Evolutionary conservation across 2,113 vertebrate genomes (phyloP).

Genomic region (Ictidomys tridecemlineatus): DNA sequence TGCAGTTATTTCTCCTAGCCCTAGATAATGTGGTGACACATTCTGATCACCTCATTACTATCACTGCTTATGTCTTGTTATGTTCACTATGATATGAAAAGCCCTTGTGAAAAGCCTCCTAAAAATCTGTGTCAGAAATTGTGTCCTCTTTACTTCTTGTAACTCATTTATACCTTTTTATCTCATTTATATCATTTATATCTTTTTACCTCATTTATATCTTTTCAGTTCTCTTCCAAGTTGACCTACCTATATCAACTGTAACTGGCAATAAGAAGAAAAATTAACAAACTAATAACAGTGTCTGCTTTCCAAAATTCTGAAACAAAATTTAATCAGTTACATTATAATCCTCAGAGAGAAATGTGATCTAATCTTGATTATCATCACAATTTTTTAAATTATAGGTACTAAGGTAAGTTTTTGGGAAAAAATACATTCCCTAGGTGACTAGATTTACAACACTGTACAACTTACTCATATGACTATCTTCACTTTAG

Average conservation of each 20-base stretch:
- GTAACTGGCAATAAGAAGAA: conserved; percentile 91
- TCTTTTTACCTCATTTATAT: conserved; percentile 90
- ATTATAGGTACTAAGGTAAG: background rate
- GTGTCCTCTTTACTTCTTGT: conserved; percentile 91
- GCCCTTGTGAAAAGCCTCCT: conserved; percentile 92
- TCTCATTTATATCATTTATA: too few relatives aligned
- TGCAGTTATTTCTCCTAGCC: conserved; percentile 55
- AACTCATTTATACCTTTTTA: too few relatives aligned
- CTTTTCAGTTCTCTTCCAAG: conserved; percentile 94
- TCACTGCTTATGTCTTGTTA: background rate
- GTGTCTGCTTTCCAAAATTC: conserved; percentile 91
- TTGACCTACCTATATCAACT: conserved; percentile 93
- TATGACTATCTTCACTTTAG: background rate
- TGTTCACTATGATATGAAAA: conserved; percentile 85
- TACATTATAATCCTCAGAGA: conserved; percentile 75
- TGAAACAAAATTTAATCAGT: conserved; percentile 94
- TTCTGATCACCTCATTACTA: background rate
- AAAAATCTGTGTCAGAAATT: conserved; percentile 94
- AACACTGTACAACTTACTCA: background rate
- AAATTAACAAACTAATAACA: conserved; percentile 40
- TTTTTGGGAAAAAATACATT: background rate
- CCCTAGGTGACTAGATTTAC: background rate
- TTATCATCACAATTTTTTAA: background rate
- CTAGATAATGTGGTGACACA: conserved; percentile 19
- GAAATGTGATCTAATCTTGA: background rate